Conservation (phyloP, 2,113 vertebrate genomes). For the Blennius ocellaris region DNA sequence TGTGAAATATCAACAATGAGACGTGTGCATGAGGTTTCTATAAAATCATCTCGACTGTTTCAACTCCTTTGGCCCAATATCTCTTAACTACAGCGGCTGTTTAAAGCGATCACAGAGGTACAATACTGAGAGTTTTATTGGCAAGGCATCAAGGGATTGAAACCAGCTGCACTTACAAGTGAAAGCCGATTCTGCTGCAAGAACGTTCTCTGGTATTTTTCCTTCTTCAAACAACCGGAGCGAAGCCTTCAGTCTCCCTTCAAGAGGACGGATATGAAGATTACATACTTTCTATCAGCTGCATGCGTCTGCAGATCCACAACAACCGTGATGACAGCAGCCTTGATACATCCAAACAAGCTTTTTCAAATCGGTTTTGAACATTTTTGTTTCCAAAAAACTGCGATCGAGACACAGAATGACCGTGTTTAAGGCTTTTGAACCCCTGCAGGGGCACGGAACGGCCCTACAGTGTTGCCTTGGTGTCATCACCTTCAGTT, state of each 20-base stretch:
- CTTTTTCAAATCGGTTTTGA: not conserved
- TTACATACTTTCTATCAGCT: not conserved
- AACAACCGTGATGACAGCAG: not conserved
- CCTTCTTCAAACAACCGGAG: not conserved
- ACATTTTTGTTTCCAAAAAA: too few relatives aligned
- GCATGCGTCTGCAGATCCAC: not conserved
- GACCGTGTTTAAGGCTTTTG: too few relatives aligned
- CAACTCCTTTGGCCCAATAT: not conserved
- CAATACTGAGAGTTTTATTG: not conserved
- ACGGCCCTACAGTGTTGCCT: slow-evolving; percentile 21
- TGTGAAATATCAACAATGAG: too few relatives aligned
- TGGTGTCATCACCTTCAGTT: slow-evolving; percentile 15
- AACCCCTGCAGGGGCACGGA: not conserved
- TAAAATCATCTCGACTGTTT: not conserved
- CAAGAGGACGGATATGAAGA: slow-evolving; percentile 1
- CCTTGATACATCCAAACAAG: not conserved
- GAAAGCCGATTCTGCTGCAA: not conserved
- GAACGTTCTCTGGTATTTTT: not conserved
- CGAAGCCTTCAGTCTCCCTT: not conserved
- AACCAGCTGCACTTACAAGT: too few relatives aligned
- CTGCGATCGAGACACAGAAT: not conserved
- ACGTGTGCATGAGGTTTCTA: too few relatives aligned
- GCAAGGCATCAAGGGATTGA: not conserved
- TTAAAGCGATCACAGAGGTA: not conserved
- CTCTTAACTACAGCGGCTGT: too few relatives aligned